These are phyloP conservation scores for Empidonax traillii DNA, from an alignment of 2,113 vertebrate species.

Conservation along the genomic window DNA sequence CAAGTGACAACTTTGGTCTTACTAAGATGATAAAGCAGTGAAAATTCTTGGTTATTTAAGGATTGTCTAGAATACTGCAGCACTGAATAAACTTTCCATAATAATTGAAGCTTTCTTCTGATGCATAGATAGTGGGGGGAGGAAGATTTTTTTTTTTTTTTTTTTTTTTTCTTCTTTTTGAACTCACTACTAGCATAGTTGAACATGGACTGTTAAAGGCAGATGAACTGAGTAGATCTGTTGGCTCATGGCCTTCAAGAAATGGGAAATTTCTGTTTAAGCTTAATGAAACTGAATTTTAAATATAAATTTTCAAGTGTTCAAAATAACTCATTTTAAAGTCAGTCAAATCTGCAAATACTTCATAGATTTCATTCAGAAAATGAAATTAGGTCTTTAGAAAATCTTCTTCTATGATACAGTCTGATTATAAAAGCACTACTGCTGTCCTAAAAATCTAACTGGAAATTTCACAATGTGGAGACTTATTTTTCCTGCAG, in stretches of 20 bases:
- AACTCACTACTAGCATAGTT: neutral
- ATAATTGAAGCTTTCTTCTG: neutral
- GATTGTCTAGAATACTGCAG: neutral
- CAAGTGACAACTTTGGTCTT: neutral
- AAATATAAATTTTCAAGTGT: neutral
- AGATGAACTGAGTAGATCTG: neutral
- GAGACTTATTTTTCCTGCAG: neutral
- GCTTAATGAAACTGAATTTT: neutral
- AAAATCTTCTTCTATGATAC: neutral
- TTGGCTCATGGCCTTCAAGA: neutral
- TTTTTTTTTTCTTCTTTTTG: neutral
- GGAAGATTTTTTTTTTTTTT: neutral
- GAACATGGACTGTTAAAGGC: neutral
- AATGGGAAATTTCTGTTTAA: neutral
- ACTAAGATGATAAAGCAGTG: neutral
- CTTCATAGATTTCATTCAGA: neutral
- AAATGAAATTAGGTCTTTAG: neutral
- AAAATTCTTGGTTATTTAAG: neutral
- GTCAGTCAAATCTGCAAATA: neutral
- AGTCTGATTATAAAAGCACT: neutral
- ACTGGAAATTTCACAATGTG: neutral
- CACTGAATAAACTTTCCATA: neutral
- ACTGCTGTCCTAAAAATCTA: neutral
- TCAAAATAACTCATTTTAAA: neutral
- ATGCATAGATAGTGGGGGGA: rapidly evolving